Base-by-base conservation (phyloP, 2,888 invertebrate genomes). In the Hirtodrosophila histrioides region DNA sequence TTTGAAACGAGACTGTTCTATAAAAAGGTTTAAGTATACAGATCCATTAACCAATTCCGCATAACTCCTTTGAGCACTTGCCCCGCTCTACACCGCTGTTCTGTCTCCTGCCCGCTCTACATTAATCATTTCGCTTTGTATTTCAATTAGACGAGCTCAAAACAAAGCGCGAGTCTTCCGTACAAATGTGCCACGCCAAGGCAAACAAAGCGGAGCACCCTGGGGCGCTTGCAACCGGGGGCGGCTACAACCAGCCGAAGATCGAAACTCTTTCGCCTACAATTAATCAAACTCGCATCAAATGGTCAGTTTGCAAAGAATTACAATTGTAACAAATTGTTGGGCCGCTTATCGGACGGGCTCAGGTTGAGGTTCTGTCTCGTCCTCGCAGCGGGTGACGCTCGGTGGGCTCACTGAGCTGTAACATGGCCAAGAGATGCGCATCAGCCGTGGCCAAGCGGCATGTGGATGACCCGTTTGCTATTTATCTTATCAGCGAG, bases 401-500 rank as follows among this genome's bases (percentile, higher is more conserved):
- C 53, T 24, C 58, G 33, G 23, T 63, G 50, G 51, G 61, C 73
- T 17, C 17, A 36, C 53, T 35, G 56, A 53, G 29, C 46, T 44
- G 55, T 49, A 56, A 49, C 64, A 43, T 57, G 12, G 55, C 27
- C 55, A 11, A 39, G 11, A 48, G 75, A 80, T 70, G 68, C 41
- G 41, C 77, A 79, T 78, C 69, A 40, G 45, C 46, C 33, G 39
- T 31, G 36, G 48, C 39, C 45, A 36, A 33, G 7, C 37, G 76
- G 64, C 74, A 74, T 76, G 67, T 70, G 65, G 64, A 75, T 41
- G 65, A 60, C 9, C 66, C 62, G 44, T 60, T 69, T 82, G 82
- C 85, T 68, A 78, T 85, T 82, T 82, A 82, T 82, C 82, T 82
- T 74, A 85, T 82, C 82, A 84, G 61, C 57, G 43, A 37, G 7